Percentiles rank a stretch among this genome's conserved stretches.
Conservation (phyloP, 2,113 vertebrate genomes). For the Silurus glanis region DNA sequence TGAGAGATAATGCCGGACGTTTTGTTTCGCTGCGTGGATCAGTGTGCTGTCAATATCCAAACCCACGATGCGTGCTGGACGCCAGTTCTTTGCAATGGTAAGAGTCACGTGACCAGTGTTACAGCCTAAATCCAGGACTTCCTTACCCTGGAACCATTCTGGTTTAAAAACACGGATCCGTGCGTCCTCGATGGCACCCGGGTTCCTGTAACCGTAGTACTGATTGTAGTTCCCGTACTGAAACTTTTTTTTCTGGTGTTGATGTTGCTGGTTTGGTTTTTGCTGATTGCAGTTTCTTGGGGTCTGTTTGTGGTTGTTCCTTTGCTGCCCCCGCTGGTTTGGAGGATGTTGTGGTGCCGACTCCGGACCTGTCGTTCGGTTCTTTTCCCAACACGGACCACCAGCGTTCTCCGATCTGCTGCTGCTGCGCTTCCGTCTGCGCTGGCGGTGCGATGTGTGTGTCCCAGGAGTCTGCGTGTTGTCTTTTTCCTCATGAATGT, state of each 20-base stretch:
- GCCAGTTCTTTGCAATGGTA: conserved; percentile 81
- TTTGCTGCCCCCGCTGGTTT: conserved; percentile 25
- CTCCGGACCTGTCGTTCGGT: conserved; percentile 51
- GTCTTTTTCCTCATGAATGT: conserved; percentile 22
- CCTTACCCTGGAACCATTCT: conserved; percentile 86
- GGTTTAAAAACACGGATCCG: conserved; percentile 76
- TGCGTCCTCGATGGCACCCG: conserved; percentile 78
- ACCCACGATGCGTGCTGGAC: conserved; percentile 80
- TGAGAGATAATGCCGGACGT: conserved; percentile 88
- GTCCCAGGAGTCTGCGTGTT: not conserved
- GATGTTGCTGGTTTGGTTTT: conserved; percentile 20
- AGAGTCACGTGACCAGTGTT: conserved; percentile 89
- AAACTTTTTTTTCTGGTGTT: conserved; percentile 73
- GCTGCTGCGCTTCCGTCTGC: conserved; percentile 83
- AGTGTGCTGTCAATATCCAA: conserved; percentile 83
- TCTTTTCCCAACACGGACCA: conserved; percentile 54
- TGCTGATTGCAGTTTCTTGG: conserved; percentile 30
- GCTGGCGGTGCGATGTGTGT: conserved; percentile 67
- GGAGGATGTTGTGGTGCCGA: conserved; percentile 32
- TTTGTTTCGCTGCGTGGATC: conserved; percentile 84
- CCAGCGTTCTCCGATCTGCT: conserved; percentile 76
- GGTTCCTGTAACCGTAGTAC: conserved; percentile 92
- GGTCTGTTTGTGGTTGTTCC: conserved; percentile 28
- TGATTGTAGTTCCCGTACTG: conserved; percentile 91
- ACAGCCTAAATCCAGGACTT: conserved; percentile 87